These are phyloP conservation scores for Himalopsyche kuldschensis DNA, from an alignment of 2,888 invertebrate genomes.

Conservation along the genomic window DNA sequence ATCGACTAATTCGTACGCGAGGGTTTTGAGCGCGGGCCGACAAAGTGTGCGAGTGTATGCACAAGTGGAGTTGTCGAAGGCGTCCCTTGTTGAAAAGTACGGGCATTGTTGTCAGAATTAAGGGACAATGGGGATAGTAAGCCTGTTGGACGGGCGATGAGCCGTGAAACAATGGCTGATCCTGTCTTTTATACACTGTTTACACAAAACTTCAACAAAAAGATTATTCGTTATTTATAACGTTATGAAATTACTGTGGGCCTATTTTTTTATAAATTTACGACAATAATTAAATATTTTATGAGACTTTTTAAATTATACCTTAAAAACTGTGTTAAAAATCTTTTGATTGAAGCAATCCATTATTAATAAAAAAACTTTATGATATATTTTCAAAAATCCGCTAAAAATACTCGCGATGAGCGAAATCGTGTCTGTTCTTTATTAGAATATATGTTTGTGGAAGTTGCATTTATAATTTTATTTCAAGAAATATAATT, in stretches of 20 bases:
- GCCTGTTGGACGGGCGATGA: slow-evolving; percentile 5
- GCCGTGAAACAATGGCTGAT: not conserved
- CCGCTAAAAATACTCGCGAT: no score
- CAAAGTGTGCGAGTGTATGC: not conserved
- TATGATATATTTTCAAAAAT: no score
- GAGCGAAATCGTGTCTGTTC: no score
- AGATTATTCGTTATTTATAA: not conserved
- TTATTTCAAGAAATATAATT: no score
- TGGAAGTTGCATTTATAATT: no score
- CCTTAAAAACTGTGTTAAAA: no score
- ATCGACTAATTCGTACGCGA: not conserved
- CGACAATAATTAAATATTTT: no score
- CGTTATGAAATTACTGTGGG: not conserved
- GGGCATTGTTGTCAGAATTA: slow-evolving; percentile 4
- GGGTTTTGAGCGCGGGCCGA: not conserved
- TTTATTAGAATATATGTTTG: no score
- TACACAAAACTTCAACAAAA: not conserved
- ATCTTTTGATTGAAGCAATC: no score
- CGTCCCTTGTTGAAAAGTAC: not conserved
- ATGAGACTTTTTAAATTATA: no score
- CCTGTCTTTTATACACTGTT: not conserved
- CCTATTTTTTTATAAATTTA: no score
- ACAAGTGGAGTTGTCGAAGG: not conserved
- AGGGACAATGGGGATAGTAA: slow-evolving; percentile 6
- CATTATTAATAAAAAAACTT: no score